These are phyloP conservation scores for Hypotaenidia okinawae DNA, from an alignment of 2,797 vertebrate species.

Conservation along the genomic window DNA sequence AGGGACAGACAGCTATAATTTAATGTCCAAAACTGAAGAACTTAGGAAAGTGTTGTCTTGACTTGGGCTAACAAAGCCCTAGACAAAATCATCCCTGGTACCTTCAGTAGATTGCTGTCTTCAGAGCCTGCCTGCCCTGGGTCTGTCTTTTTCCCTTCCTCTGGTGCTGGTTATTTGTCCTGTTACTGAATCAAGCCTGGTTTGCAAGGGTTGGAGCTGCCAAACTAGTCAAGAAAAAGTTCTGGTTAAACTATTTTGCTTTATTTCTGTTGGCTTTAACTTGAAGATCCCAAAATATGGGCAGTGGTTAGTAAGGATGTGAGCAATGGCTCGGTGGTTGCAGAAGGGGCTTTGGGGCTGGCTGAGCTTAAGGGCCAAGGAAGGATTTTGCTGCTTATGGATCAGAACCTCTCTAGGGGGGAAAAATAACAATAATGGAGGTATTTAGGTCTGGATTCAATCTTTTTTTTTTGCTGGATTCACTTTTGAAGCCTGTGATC, in stretches of 20 bases:
- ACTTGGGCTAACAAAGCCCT: not conserved
- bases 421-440: not conserved
- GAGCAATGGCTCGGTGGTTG: rapidly evolving
- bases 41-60: not conserved
- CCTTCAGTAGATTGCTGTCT: not conserved
- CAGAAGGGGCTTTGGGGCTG: not conserved
- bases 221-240: not conserved
- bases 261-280: not conserved
- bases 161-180: not conserved
- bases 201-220: not conserved
- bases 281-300: not conserved
- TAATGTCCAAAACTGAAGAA: not conserved
- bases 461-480: not conserved
- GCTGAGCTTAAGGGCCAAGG: not conserved
- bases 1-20: not conserved
- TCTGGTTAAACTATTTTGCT: not conserved
- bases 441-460: not conserved
- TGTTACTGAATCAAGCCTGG: not conserved
- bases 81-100: not conserved
- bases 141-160: not conserved
- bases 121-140: not conserved
- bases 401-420: not conserved
- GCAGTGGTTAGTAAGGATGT: not conserved
- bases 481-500: not conserved
- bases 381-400: not conserved